phyloP scores from a whole-genome alignment of 2,888 invertebrate species.

The Troides helena region DNA sequence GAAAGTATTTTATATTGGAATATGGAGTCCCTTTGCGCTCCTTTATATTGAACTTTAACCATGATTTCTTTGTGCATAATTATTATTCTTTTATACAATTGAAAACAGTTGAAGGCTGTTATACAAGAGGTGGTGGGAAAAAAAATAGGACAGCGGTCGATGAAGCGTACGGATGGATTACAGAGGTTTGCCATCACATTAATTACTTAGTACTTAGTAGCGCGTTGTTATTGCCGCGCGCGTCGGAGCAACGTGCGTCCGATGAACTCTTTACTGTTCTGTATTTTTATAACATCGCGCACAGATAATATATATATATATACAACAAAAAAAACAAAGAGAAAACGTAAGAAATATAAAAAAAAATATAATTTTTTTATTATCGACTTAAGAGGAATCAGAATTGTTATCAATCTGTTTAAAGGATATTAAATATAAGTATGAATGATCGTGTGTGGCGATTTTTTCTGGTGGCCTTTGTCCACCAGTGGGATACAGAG shows the following conservation, averaged over 20 bases:
- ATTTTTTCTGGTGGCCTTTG: no score
- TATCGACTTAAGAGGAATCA: no score
- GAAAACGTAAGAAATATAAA: neutral
- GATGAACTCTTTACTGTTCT: neutral
- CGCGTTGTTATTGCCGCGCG: neutral
- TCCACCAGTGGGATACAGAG: no score
- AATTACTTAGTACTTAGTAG: slow-evolving; percentile 6
- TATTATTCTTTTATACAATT: no score
- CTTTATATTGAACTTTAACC: no score
- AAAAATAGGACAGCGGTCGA: slow-evolving; percentile 10
- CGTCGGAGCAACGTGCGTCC: neutral
- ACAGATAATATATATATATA: neutral
- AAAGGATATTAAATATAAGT: no score
- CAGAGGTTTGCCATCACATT: neutral
- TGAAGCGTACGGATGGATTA: neutral
- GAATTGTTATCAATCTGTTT: no score
- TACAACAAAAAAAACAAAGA: neutral
- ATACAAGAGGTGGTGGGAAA: neutral
- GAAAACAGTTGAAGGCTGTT: neutral
- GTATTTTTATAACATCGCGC: neutral
- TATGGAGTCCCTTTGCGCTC: no score
- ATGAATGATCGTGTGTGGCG: no score
- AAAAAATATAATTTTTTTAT: neutral
- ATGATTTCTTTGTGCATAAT: no score
- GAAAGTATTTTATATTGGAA: no score